These are phyloP conservation scores for Ophion obscuratus DNA, from an alignment of 2,888 invertebrate genomes.

Conservation along the genomic window DNA sequence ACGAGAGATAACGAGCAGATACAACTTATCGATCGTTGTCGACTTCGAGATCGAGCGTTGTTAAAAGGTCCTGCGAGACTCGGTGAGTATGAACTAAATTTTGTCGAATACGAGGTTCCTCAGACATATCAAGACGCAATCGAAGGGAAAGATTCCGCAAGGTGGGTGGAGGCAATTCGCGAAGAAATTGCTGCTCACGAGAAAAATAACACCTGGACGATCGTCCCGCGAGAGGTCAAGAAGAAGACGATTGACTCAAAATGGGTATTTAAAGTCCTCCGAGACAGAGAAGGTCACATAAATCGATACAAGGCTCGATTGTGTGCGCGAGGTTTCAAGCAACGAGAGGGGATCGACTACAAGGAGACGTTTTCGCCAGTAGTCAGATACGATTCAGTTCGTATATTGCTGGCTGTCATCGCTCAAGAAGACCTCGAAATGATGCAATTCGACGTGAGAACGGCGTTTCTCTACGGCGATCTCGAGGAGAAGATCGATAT, in stretches of 20 bases:
- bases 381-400: background rate
- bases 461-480: constrained; percentile 7
- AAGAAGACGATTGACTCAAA: constrained; percentile 8
- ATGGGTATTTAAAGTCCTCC: background rate
- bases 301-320: background rate
- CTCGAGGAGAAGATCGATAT: constrained; percentile 16
- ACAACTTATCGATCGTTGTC: background rate
- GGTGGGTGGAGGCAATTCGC: constrained; percentile 3
- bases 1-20: background rate
- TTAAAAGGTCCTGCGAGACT: background rate
- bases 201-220: background rate
- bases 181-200: constrained; percentile 1
- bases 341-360: background rate
- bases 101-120: constrained; percentile 16
- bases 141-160: background rate
- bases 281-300: background rate
- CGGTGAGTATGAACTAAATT: background rate
- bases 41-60: constrained; percentile 15
- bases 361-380: background rate
- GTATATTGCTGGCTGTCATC: background rate
- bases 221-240: background rate
- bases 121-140: constrained; percentile 12
- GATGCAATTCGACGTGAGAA: background rate
- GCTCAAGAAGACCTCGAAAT: background rate
- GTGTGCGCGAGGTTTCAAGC: background rate